phyloP scores from a whole-genome alignment of 2,888 invertebrate genomes.

The Pegoplata infirma region DNA sequence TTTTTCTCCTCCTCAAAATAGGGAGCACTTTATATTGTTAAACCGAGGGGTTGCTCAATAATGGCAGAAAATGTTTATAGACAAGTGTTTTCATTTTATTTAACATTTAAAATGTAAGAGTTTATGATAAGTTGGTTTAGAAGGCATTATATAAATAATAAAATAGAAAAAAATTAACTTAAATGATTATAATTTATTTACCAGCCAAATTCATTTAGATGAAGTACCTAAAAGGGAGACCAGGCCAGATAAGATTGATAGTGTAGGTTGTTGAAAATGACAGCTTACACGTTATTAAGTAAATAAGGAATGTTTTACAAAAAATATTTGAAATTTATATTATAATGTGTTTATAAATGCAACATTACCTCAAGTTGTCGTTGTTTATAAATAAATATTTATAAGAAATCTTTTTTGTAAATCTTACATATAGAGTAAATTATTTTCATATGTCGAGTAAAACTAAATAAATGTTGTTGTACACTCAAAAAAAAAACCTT shows the following conservation, averaged over 20 bases:
- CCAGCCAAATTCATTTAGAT: slow-evolving; percentile 6
- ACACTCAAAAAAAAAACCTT: too few relatives aligned
- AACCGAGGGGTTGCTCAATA: slow-evolving; percentile 1
- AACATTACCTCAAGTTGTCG: slow-evolving; percentile 50
- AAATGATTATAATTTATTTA: slow-evolving; percentile 45
- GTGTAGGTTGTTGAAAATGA: slow-evolving; percentile 41
- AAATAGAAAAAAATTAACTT: slow-evolving; percentile 7
- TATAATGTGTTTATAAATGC: slow-evolving; percentile 48
- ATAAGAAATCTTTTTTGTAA: too few relatives aligned
- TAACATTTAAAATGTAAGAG: slow-evolving; percentile 42
- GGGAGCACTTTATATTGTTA: slow-evolving; percentile 27
- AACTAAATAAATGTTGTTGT: slow-evolving; percentile 49
- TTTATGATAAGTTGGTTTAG: slow-evolving; percentile 54
- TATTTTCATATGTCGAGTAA: slow-evolving; percentile 47
- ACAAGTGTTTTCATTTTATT: slow-evolving; percentile 47
- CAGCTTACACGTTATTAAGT: slow-evolving; percentile 34
- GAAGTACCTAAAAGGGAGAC: not conserved
- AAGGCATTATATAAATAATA: slow-evolving; percentile 40
- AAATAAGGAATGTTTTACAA: not conserved
- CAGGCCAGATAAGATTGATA: slow-evolving; percentile 56
- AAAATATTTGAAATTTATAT: not conserved
- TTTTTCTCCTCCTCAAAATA: slow-evolving; percentile 9
- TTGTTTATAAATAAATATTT: too few relatives aligned
- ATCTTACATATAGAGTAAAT: slow-evolving; percentile 39
- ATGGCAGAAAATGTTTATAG: slow-evolving; percentile 30